Evolutionary conservation across 1,140 invertebrate species (phyloP).

Genomic region (Aradophagus sp.): DNA sequence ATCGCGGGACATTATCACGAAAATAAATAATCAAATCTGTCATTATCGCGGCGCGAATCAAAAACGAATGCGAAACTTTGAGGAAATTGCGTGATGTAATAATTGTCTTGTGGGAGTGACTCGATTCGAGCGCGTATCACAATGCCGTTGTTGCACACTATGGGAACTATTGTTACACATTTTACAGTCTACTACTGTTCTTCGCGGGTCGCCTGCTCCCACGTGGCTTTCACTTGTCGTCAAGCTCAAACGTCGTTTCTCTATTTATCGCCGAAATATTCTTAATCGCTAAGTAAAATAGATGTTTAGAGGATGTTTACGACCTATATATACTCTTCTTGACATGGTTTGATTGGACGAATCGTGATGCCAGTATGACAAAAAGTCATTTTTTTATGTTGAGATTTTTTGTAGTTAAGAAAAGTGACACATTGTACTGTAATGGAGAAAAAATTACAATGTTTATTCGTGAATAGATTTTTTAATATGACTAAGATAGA

Average conservation of each 20-base stretch:
- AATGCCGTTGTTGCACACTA: conserved; percentile 71
- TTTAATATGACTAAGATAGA: too few species aligned
- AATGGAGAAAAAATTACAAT: too few species aligned
- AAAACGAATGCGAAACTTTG: conserved; percentile 58
- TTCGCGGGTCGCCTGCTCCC: conserved; percentile 64
- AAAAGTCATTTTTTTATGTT: too few species aligned
- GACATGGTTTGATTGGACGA: too few species aligned
- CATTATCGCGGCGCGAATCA: conserved; percentile 43
- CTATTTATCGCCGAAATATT: conserved; percentile 34
- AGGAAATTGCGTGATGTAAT: conserved; percentile 74
- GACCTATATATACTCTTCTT: too few species aligned
- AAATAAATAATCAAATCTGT: conserved; percentile 51
- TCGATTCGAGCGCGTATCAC: conserved; percentile 64
- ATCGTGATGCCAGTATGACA: too few species aligned
- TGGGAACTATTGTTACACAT: conserved; percentile 75
- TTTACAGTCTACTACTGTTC: conserved; percentile 72
- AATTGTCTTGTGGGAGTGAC: conserved; percentile 73
- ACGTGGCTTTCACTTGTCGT: conserved; percentile 74
- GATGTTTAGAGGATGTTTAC: too few species aligned
- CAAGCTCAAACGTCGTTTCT: too few species aligned
- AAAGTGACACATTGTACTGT: too few species aligned
- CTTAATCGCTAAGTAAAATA: too few species aligned
- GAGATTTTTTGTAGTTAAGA: too few species aligned
- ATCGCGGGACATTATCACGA: conserved; percentile 39
- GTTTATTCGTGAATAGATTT: too few species aligned